Evolutionary conservation across 1,140 invertebrate species (phyloP).

Genomic region (Drosophila obscura): DNA sequence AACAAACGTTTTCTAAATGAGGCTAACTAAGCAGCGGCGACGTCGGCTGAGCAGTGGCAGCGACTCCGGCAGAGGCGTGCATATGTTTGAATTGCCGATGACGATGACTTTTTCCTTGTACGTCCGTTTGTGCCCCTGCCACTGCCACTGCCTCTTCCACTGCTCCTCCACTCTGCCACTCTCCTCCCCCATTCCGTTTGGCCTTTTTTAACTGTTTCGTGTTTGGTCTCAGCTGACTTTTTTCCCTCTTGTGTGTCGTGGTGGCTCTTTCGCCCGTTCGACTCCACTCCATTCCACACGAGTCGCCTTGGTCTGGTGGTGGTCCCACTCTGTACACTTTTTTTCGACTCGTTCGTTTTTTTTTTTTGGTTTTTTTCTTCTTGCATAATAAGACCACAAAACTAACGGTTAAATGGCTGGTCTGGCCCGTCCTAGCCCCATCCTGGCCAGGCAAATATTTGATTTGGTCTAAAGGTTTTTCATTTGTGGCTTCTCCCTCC

Average conservation of each 20-base stretch:
- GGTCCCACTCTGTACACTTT: conserved; percentile 58
- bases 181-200: conserved; percentile 13
- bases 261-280: conserved; percentile 19
- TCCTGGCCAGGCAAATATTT: conserved; percentile 75
- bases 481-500: conserved; percentile 48
- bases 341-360: conserved; percentile 7
- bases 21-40: conserved; percentile 78
- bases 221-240: conserved; percentile 68
- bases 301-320: conserved; percentile 51
- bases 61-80: conserved; percentile 54
- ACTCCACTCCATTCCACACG: no score
- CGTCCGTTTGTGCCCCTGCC: conserved; percentile 25
- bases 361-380: conserved; percentile 40
- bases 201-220: conserved; percentile 78
- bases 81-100: conserved; percentile 83
- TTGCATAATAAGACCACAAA: conserved; percentile 81
- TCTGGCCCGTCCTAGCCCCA: conserved; percentile 44
- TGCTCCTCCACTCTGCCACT: not conserved
- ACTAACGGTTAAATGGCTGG: conserved; percentile 78
- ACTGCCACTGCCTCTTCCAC: not conserved
- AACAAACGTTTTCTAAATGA: conserved; percentile 84
- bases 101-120: conserved; percentile 78
- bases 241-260: conserved; percentile 51
- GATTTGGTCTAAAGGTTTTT: conserved; percentile 80
- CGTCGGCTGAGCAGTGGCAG: conserved; percentile 7